Percentiles rank a stretch among this genome's conserved stretches.
Conservation (phyloP, 2,888 invertebrate genomes). For the Choristoneura rosaceana region DNA sequence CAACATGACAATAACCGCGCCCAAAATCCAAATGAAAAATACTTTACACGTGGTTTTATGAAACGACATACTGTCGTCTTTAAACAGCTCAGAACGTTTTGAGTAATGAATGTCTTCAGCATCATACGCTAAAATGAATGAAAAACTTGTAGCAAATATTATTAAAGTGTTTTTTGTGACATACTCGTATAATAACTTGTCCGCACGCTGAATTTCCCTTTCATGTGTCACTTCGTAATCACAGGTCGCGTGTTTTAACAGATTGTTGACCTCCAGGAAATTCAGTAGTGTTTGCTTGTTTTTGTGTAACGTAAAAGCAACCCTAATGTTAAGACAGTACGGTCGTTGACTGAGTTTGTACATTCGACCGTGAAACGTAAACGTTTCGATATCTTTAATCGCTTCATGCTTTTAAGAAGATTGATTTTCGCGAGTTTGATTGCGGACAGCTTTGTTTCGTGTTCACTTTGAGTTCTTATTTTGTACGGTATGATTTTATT, state of each 20-base stretch:
- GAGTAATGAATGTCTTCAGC: conserved; percentile 5
- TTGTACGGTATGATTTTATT: not conserved
- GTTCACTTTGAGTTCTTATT: conserved; percentile 12
- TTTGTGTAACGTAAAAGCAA: not conserved
- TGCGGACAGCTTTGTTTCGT: conserved; percentile 11
- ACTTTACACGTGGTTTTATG: not conserved
- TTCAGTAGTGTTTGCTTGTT: not conserved
- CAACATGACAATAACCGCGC: not conserved
- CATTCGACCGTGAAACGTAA: conserved; percentile 8
- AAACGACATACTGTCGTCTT: conserved; percentile 1
- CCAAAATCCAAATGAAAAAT: not conserved
- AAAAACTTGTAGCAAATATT: not conserved
- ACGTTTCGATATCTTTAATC: conserved; percentile 27
- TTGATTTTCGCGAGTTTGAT: conserved; percentile 19
- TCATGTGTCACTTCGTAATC: conserved; percentile 7
- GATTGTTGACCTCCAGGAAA: conserved; percentile 13
- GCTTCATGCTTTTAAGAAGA: conserved; percentile 27
- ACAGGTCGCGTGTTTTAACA: conserved; percentile 7
- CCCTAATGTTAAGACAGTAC: not conserved
- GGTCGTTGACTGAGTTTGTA: not conserved
- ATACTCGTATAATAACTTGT: not conserved
- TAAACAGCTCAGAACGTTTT: not conserved
- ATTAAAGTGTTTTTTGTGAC: not conserved
- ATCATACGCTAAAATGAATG: not conserved
- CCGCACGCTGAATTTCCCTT: conserved; percentile 13